These are phyloP conservation scores for Whitmania pigra DNA, from an alignment of 1,140 invertebrate species.

Conservation along the genomic window DNA sequence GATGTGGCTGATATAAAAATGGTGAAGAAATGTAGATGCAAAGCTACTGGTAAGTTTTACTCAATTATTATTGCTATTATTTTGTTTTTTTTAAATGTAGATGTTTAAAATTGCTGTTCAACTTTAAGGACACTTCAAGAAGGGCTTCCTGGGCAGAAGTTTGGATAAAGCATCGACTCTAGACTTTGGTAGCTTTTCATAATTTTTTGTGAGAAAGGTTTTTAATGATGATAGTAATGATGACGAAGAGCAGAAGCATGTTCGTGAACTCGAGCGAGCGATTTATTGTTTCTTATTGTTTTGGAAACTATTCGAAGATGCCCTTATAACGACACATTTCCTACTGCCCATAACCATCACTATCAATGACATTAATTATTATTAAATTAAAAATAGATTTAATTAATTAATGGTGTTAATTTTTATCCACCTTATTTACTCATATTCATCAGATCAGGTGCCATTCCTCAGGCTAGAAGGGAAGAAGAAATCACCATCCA, in stretches of 20 bases:
- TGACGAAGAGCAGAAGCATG: too few species aligned
- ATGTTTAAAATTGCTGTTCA: neutral
- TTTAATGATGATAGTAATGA: too few species aligned
- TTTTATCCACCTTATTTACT: neutral
- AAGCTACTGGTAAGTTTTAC: slow-evolving; percentile 54
- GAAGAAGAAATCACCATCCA: slow-evolving; percentile 9
- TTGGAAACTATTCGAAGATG: too few species aligned
- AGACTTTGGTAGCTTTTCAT: neutral
- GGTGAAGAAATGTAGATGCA: slow-evolving; percentile 99
- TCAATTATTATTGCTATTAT: neutral
- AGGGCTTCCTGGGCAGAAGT: neutral
- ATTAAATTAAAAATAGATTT: too few species aligned
- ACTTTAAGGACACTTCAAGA: neutral
- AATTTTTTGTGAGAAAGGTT: neutral
- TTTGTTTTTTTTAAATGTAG: neutral
- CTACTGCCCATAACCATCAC: too few species aligned
- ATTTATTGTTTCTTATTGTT: too few species aligned
- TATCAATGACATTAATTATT: too few species aligned
- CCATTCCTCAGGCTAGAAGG: neutral
- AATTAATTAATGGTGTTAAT: too few species aligned
- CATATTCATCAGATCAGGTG: neutral
- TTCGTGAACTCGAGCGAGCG: too few species aligned
- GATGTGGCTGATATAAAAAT: slow-evolving; percentile 94
- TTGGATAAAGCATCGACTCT: neutral
- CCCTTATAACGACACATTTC: too few species aligned